Evolutionary conservation across 2,113 vertebrate species (phyloP), one percentile per base, ranked within the genome.

Genomic region (Melanocharis versteri): DNA sequence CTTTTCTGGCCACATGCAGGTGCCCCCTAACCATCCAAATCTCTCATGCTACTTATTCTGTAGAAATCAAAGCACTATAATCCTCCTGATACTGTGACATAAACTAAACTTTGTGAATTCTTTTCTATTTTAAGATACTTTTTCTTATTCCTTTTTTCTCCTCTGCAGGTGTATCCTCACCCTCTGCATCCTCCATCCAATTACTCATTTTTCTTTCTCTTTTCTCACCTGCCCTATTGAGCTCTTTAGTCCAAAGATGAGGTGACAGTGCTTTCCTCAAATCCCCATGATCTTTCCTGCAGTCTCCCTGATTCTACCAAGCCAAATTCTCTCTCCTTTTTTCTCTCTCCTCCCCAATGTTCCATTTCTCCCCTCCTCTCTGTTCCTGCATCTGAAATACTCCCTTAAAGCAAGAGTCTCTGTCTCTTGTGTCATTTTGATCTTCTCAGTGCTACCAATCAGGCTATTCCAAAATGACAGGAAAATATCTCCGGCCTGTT

Each of bases 341-440:
- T 88, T 53, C 42, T 84, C 56, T 90, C 84, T 89, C 65, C 72
- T 93, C 71, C 72, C 56, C 71, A 87, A 0, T 5, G 1, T 62
- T 83, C 72, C 31, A 51, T 89, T 51, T 89, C 83, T 95, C 26
- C 14, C 22, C 17, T 92, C 71, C 56, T 94, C 56, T 81, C 51
- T 62, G 40, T 92, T 89, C 39, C 64, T 1, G 16, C 30, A 71
- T 89, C 61, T 75, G 86, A 95, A 95, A 83, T 68, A 50, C 60
- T 96, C 72, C 83, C 94, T 94, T 87, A 90, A 94, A 95, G 81
- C 57, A 91, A 68, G 71, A 91, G 19, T 22, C 54, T 94, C 68
- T 93, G 58, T 90, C 87, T 88, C 92, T 66, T 64, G 35, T 95
- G 85, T 96, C 88, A 90, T 94, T 94, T 90, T 94, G 88, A 95